These are phyloP conservation scores for Notamacropus eugenii DNA, from an alignment of 2,797 vertebrate species.

Conservation along the genomic window DNA sequence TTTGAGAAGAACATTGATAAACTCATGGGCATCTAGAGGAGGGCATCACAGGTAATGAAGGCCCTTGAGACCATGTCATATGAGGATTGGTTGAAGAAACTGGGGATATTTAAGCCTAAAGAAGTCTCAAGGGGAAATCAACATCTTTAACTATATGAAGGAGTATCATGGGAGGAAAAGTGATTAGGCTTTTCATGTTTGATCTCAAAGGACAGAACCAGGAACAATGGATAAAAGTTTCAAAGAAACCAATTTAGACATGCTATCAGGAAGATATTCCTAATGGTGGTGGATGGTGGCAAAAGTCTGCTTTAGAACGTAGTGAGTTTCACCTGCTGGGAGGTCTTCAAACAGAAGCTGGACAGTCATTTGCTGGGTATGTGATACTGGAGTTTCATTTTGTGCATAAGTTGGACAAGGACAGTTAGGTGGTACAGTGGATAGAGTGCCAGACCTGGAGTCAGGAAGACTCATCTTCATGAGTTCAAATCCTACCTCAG, in stretches of 20 bases:
- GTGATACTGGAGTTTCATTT: background rate
- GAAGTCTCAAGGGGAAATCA: background rate
- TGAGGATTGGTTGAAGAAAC: background rate
- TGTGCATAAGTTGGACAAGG: background rate
- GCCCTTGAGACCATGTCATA: background rate
- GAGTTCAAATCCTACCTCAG: background rate
- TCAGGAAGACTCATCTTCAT: background rate
- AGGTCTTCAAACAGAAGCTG: background rate
- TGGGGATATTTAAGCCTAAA: background rate
- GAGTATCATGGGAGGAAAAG: background rate
- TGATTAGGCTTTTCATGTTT: background rate
- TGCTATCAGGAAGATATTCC: background rate
- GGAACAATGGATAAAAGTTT: background rate
- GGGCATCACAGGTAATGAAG: background rate
- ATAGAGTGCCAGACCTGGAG: background rate
- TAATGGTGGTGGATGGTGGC: background rate
- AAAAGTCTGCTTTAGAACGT: background rate
- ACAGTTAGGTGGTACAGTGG: background rate
- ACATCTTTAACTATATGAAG: background rate
- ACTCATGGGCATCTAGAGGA: background rate
- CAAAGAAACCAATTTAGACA: background rate
- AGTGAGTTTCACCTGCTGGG: background rate
- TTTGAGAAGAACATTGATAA: background rate
- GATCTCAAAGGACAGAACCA: background rate
- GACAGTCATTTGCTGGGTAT: background rate